A percentile compares a stretch with the other conserved stretches of the same genome.
Conservation (phyloP, 1,140 invertebrate species). For the Drosophila bocki region DNA sequence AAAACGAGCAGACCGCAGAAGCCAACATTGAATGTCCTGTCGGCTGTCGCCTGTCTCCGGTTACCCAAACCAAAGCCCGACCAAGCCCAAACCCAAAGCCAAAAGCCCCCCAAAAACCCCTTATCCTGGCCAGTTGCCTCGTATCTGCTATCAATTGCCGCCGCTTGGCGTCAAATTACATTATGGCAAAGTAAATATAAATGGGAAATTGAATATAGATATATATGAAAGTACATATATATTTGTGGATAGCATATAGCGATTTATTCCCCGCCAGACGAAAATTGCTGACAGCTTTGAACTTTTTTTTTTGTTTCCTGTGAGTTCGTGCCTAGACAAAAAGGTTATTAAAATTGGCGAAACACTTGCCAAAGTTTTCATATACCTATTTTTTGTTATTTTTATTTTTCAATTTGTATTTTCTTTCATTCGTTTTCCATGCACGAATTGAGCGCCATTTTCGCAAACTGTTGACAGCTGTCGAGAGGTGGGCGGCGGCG, state of each 20-base stretch:
- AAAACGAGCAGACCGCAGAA: conserved; percentile 60
- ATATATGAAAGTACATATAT: conserved; percentile 21
- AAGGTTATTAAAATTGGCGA: conserved; percentile 58
- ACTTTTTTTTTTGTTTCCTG: conserved; percentile 1
- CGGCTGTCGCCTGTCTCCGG: conserved; percentile 35
- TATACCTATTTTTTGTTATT: neutral
- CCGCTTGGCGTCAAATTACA: conserved; percentile 64
- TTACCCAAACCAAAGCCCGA: conserved; percentile 23
- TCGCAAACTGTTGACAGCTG: conserved; percentile 74
- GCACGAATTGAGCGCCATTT: conserved; percentile 63
- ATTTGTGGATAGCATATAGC: conserved; percentile 34
- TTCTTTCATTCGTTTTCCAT: conserved; percentile 43
- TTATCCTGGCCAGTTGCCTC: conserved; percentile 7
- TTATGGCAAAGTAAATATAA: conserved; percentile 69
- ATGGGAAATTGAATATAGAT: conserved; percentile 71
- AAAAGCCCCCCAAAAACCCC: conserved; percentile 18
- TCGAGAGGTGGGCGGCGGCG: conserved; percentile 11
- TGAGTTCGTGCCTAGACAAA: conserved; percentile 46
- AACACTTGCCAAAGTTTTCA: conserved; percentile 51
- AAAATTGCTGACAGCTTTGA: conserved; percentile 43
- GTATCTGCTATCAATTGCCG: conserved; percentile 67
- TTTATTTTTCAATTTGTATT: conserved; percentile 26
- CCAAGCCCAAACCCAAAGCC: conserved; percentile 6
- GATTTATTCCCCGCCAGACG: conserved; percentile 29
- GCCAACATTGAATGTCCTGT: conserved; percentile 43